These are phyloP conservation scores for Adoxophyes honmai DNA, from an alignment of 1,140 invertebrate species.

Conservation along the genomic window DNA sequence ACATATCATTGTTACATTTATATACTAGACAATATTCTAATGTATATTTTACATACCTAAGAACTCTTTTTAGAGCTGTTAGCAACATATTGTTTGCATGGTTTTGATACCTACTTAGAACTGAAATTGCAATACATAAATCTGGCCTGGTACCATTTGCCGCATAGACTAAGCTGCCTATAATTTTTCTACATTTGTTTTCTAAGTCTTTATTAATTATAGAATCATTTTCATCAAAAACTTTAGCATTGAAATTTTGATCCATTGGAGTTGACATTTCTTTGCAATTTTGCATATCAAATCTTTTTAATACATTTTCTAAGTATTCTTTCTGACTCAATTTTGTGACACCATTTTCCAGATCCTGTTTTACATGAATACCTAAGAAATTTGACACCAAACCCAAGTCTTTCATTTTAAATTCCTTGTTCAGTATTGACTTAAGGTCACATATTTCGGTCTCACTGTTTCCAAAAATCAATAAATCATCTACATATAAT, in stretches of 20 bases:
- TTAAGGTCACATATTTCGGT: no score
- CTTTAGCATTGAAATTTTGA: not conserved
- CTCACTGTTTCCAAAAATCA: no score
- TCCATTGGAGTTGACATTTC: slow-evolving; percentile 30
- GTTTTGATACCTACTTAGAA: not conserved
- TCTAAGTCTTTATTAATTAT: no score
- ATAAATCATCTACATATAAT: no score
- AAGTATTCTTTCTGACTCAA: slow-evolving; percentile 35
- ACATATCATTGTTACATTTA: not conserved
- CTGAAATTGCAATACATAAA: not conserved
- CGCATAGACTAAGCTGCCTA: no score
- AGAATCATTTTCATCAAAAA: not conserved
- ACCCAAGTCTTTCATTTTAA: no score
- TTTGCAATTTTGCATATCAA: slow-evolving; percentile 34
- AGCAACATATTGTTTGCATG: not conserved
- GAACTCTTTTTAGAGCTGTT: not conserved
- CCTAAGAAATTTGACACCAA: slow-evolving; percentile 17
- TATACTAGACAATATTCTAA: not conserved
- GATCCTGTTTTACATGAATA: slow-evolving; percentile 30
- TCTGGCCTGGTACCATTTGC: not conserved
- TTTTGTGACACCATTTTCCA: slow-evolving; percentile 18
- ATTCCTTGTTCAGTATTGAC: no score
- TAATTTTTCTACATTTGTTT: no score
- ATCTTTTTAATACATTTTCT: slow-evolving; percentile 31
- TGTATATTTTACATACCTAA: not conserved